Conservation (phyloP, 1,140 invertebrate species). For the Monomorium pharaonis region DNA sequence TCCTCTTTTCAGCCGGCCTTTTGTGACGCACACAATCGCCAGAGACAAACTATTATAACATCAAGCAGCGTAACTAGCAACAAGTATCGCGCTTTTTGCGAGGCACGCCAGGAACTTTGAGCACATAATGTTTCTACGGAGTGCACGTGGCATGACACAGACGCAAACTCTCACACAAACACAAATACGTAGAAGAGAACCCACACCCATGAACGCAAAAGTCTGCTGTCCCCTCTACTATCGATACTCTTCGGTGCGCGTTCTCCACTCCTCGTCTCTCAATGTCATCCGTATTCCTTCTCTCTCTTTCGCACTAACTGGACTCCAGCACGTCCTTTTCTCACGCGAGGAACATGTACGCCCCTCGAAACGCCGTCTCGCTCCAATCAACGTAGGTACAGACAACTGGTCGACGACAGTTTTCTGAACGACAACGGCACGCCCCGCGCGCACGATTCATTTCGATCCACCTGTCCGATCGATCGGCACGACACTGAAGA, state of each 20-base stretch:
- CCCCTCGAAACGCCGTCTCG: slow-evolving; percentile 25
- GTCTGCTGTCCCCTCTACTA: slow-evolving; percentile 51
- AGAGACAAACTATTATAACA: slow-evolving; percentile 78
- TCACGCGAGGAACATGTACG: neutral
- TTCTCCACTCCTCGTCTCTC: slow-evolving; percentile 27
- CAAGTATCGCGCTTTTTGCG: slow-evolving; percentile 79
- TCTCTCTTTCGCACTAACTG: slow-evolving; percentile 15
- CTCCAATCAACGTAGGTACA: slow-evolving; percentile 10
- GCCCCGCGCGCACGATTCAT: slow-evolving; percentile 52
- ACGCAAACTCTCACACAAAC: slow-evolving; percentile 5
- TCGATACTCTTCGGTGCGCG: slow-evolving; percentile 8
- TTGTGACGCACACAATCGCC: slow-evolving; percentile 75
- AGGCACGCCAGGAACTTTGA: slow-evolving; percentile 78
- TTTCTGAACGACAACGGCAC: slow-evolving; percentile 39
- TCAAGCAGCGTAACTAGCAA: slow-evolving; percentile 76
- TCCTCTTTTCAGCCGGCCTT: slow-evolving; percentile 13
- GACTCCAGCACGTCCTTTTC: neutral
- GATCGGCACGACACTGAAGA: slow-evolving; percentile 61
- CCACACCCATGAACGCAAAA: slow-evolving; percentile 43
- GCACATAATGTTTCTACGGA: slow-evolving; percentile 73
- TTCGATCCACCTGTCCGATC: slow-evolving; percentile 68
- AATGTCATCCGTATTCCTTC: slow-evolving; percentile 35
- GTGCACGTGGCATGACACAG: slow-evolving; percentile 76
- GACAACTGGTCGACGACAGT: slow-evolving; percentile 16
- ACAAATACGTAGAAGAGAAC: neutral